Conservation (phyloP, 2,113 vertebrate species). For the Odocoileus hemionus region DNA sequence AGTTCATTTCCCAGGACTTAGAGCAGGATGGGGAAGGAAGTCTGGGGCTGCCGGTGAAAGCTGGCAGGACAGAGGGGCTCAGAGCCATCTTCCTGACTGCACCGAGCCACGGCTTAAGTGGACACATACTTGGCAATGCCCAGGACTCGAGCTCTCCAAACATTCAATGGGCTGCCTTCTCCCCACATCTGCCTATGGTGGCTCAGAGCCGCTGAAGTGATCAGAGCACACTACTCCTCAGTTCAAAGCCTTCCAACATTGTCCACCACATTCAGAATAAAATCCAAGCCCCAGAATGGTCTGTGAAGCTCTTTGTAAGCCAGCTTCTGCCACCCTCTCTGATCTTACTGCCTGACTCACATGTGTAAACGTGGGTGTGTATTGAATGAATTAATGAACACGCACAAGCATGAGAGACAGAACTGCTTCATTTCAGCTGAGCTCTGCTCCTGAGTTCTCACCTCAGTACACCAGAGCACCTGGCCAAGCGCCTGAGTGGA, state of each 20-base stretch:
- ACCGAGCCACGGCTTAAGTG: background rate
- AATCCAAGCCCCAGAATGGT: background rate
- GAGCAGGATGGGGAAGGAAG: background rate
- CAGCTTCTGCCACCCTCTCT: background rate
- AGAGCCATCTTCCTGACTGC: background rate
- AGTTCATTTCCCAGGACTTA: background rate
- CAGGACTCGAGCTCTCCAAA: background rate
- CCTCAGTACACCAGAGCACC: background rate
- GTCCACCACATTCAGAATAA: background rate
- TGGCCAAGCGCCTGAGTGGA: background rate
- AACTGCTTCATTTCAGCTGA: background rate
- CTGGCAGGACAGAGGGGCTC: background rate
- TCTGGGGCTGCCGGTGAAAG: background rate
- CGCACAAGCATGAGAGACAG: background rate
- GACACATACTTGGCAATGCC: background rate
- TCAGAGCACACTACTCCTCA: background rate
- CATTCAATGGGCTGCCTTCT: background rate
- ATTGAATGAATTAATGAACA: background rate
- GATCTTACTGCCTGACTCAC: background rate
- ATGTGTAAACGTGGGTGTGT: rapidly evolving
- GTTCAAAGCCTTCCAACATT: background rate
- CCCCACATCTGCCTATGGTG: too few species aligned
- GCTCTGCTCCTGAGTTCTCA: background rate
- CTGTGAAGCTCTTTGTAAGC: background rate
- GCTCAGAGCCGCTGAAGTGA: background rate